Conservation (phyloP, 2,797 vertebrate genomes). For the Lagodon rhomboides region DNA sequence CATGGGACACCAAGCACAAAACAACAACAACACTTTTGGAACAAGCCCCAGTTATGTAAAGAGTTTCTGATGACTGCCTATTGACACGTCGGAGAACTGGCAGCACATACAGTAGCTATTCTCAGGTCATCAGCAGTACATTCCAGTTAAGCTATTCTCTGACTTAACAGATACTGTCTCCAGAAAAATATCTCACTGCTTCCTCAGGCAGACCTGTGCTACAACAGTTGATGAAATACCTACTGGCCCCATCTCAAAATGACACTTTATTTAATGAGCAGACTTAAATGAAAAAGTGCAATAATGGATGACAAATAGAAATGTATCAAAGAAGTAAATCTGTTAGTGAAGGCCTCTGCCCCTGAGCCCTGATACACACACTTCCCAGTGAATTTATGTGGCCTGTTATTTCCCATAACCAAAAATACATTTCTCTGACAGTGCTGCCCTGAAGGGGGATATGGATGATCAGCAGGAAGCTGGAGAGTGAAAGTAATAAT, state of each 20-base stretch:
- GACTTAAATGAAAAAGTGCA: constrained; percentile 34
- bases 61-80: constrained; percentile 34
- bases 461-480: constrained; percentile 12
- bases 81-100: constrained; percentile 17
- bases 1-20: constrained; percentile 4
- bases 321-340: constrained; percentile 32
- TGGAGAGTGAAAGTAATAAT: neutral
- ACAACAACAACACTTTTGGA: constrained; percentile 24
- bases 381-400: constrained; percentile 3
- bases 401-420: neutral
- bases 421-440: constrained; percentile 18
- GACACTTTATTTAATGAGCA: constrained; percentile 43
- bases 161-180: constrained; percentile 28
- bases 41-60: constrained; percentile 25
- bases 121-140: constrained; percentile 13
- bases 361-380: constrained; percentile 33
- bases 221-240: constrained; percentile 40
- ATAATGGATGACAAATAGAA: constrained; percentile 43
- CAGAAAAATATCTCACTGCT: constrained; percentile 4
- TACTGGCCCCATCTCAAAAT: constrained; percentile 6
- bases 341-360: constrained; percentile 27
- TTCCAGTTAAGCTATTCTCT: constrained; percentile 12
- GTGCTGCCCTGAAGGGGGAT: constrained; percentile 1
- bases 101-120: constrained; percentile 11
- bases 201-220: constrained; percentile 22